Percentiles rank a stretch among this genome's conserved stretches.
phyloP scores from a whole-genome alignment of 2,888 invertebrate genomes.

The Geophilus truncorum region DNA sequence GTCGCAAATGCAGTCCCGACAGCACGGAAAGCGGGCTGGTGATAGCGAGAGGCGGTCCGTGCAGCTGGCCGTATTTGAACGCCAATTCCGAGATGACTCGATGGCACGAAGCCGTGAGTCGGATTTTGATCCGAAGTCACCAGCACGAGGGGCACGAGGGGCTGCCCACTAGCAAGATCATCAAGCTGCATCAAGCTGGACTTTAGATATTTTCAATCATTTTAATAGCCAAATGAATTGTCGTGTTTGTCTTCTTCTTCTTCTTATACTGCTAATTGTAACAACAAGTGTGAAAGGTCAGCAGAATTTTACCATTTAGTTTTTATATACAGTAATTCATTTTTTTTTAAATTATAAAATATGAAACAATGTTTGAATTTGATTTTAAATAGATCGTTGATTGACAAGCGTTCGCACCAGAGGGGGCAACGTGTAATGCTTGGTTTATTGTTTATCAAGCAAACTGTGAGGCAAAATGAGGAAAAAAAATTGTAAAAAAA shows the following conservation, averaged over 20 bases:
- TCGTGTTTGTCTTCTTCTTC: not conserved
- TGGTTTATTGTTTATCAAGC: too few species aligned
- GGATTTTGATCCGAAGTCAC: slow-evolving; percentile 6
- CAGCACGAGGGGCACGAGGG: not conserved
- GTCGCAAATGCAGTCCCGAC: slow-evolving; percentile 30
- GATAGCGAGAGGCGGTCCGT: not conserved
- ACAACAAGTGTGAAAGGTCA: not conserved
- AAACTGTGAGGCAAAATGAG: too few species aligned
- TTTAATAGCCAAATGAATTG: not conserved
- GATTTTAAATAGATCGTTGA: not conserved
- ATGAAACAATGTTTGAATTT: not conserved
- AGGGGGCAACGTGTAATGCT: too few species aligned
- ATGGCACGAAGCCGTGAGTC: slow-evolving; percentile 30
- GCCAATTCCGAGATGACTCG: slow-evolving; percentile 2
- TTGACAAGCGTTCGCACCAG: too few species aligned
- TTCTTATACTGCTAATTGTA: not conserved
- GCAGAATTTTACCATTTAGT: not conserved
- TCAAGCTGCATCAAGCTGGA: not conserved
- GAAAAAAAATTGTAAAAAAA: too few species aligned
- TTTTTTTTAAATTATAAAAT: not conserved
- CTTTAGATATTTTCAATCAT: not conserved
- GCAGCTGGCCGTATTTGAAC: not conserved
- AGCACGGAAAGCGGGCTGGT: not conserved
- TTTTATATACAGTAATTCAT: too few species aligned
- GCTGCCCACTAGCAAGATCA: not conserved